A percentile compares a stretch with the other conserved stretches of the same genome.
Evolutionary conservation across 2,797 vertebrate genomes (phyloP).

Genomic region (Apogon hyalosoma): DNA sequence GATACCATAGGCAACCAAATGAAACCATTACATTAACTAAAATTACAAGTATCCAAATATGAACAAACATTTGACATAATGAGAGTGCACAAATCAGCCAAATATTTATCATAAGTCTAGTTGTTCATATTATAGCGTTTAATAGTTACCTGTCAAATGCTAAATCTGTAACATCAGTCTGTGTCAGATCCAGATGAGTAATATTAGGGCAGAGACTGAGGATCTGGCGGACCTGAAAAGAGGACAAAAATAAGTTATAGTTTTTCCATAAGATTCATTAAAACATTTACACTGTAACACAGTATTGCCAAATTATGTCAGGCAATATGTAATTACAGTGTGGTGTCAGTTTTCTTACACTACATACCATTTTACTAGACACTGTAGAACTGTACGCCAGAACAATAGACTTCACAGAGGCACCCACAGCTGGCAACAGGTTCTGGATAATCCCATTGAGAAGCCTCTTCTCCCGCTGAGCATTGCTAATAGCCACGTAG

Average conservation of each 20-base stretch:
- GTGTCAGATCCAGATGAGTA: conserved; percentile 94
- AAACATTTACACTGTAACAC: neutral
- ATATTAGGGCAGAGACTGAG: conserved; percentile 94
- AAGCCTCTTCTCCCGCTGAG: conserved; percentile 92
- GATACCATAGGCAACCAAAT: too few relatives aligned
- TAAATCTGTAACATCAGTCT: conserved; percentile 93
- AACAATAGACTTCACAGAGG: conserved; percentile 92
- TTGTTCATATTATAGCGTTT: neutral
- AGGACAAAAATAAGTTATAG: neutral
- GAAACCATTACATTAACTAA: too few relatives aligned
- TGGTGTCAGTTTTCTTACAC: neutral
- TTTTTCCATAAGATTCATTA: neutral
- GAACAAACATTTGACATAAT: too few relatives aligned
- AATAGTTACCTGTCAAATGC: conserved; percentile 93
- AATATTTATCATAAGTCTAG: neutral
- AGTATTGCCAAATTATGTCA: neutral
- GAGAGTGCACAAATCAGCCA: too few relatives aligned
- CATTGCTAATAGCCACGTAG: conserved; percentile 87
- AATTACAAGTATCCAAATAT: too few relatives aligned
- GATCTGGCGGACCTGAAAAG: conserved; percentile 91
- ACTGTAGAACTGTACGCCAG: conserved; percentile 94
- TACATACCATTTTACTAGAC: conserved; percentile 95
- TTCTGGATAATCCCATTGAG: conserved; percentile 94
- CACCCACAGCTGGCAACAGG: conserved; percentile 90
- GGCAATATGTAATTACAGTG: neutral